Base-by-base conservation (phyloP, 1,140 invertebrate genomes). In the Manduca sexta region DNA sequence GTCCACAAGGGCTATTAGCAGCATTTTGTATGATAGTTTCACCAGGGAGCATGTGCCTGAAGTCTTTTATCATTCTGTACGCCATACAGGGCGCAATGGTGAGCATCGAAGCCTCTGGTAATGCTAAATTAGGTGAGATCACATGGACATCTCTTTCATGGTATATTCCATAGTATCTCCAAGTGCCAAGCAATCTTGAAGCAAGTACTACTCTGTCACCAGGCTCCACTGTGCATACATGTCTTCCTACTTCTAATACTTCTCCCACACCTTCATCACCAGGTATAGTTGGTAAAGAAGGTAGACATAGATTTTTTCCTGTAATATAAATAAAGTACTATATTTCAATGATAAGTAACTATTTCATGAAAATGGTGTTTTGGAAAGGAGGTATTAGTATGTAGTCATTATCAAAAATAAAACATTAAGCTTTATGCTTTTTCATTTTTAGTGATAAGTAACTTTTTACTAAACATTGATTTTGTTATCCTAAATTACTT, bases 11-110 rank as follows among this genome's bases (percentile, higher is more conserved):
- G 68, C 96, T 98, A 81, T 99, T 99, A 2, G 93, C 95, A 40
- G 95, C 97, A 87, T 99, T 99, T 87, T 99, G 97, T 65, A 99
- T 95, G 1, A 84, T 56, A 21, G 69, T 74, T 45, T 82, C 94
- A 13, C 95, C 96, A 35, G 90, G 88, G 55, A 91, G 86, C 2
- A 99, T 71, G n/a, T 86, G 44, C 14, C 91, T 91, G 89, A 95
- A 99, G 86, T 98, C 95, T 76, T 92, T 93, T 0, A 99, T 74
- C 95, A 99, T 96, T 84, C 97, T 89, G 66, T 95, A 98, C 0
- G 98, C 97, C 8, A 95, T 97, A 56, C 92, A 93, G n/a, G 97
- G 97, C 84, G 98, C 98, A 2, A 97, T 93, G 35, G 91, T 90
- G 3, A 98, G 71, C 60, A 96, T 98, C 46, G 95, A 92, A 2